Base-by-base conservation (phyloP, 2,888 invertebrate species). In the Cartodere bifasciata region DNA sequence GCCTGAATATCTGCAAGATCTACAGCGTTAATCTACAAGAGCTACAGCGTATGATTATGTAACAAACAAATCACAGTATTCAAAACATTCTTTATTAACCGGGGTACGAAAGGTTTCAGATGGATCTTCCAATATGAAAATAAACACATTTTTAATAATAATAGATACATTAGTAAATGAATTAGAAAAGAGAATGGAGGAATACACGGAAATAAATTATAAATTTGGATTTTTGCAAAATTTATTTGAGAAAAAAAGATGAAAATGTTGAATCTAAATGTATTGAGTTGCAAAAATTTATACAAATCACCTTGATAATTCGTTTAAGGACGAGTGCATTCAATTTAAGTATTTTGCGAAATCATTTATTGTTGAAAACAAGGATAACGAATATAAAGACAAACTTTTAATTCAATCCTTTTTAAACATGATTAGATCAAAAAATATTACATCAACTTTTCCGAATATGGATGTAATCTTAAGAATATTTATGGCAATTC, bases 251-350 rank as follows among this genome's bases (percentile, higher is more conserved):
- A 24, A 24, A 24, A n/a, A 14, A 24, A 13, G 24, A 24, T 13
- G 14, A 13, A 24, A 24, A 6, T 13, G 13, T 14, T 10, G 26
- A 26, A 16, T 14, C 14, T 16, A 3, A 26, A 16, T 16, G n/a
- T n/a, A n/a, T n/a, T n/a, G n/a, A 26, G 16, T 16, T 26, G 14
- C 14, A n/a, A 16, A 3, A n/a, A 26, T 26, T 16, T 13, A 26
- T 26, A 14, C 13, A 14, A 24, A 24, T 11, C 13, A 24, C 14
- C 14, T 24, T 13, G 14, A 6, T 24, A 13, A 13, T 24, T 7
- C 13, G 13, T 24, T 24, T 26, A 7, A n/a, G 16, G 26, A 26
- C 26, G 26, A 26, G 16, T 26, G 26, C 26, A 13, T 26, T 26
- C 26, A 26, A 16, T 26, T 24, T n/a, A 24, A 24, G 14, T 24